Conservation (phyloP, 1,140 invertebrate species). For the Aporrectodea caliginosa region DNA sequence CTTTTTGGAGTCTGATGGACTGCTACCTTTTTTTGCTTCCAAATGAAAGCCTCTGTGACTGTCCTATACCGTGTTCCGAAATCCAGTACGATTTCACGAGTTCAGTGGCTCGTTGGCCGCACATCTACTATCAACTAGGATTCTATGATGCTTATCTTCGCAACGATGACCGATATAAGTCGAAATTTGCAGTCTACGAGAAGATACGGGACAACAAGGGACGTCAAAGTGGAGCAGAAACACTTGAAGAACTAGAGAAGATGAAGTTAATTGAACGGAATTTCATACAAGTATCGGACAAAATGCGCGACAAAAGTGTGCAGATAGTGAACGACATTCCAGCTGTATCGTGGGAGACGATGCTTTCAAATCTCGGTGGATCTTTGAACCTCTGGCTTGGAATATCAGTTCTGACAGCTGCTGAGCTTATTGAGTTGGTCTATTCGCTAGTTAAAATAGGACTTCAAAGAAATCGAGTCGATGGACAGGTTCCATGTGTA, state of each 20-base stretch:
- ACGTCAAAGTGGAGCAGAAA: neutral
- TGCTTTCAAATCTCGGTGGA: neutral
- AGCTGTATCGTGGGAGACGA: neutral
- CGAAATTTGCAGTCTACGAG: neutral
- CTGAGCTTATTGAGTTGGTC: neutral
- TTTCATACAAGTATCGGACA: neutral
- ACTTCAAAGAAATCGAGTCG: no score
- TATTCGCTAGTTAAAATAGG: neutral
- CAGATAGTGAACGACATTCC: neutral
- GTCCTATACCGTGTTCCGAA: neutral
- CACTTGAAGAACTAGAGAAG: neutral
- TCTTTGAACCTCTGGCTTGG: neutral
- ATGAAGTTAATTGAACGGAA: neutral
- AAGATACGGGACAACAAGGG: neutral
- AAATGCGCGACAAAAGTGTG: neutral
- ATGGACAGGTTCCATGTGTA: no score
- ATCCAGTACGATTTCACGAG: neutral
- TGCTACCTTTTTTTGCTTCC: neutral
- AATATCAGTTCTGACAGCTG: neutral
- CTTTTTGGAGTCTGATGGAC: neutral
- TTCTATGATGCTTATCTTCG: neutral
- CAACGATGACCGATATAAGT: neutral
- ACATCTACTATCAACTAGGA: neutral
- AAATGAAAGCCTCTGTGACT: neutral
- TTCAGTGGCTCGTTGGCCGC: neutral